These are phyloP conservation scores for Pseudorectes ferrugineus DNA, from an alignment of 2,113 vertebrate species.

Conservation along the genomic window DNA sequence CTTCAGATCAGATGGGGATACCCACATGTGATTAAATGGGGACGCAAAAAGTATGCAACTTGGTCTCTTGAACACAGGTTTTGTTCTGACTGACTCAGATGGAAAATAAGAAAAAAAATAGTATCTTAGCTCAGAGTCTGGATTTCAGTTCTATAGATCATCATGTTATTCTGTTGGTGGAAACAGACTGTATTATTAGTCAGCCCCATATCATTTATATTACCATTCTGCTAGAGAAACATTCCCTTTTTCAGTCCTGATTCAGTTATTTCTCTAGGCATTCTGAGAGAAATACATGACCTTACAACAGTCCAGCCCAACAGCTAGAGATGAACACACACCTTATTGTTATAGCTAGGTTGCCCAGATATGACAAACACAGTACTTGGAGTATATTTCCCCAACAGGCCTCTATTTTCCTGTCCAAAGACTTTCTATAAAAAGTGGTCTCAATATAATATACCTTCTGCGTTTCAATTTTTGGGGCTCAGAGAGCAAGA, in stretches of 20 bases:
- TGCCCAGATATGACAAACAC: neutral
- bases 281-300: neutral
- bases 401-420: neutral
- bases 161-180: slow-evolving; percentile 28
- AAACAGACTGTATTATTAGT: slow-evolving; percentile 49
- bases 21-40: neutral
- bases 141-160: neutral
- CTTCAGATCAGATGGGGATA: neutral
- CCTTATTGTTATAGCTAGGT: neutral
- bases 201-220: neutral
- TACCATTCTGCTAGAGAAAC: slow-evolving; percentile 17
- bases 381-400: neutral
- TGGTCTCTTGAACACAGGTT: neutral
- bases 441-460: neutral
- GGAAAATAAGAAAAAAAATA: slow-evolving; percentile 15
- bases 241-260: neutral
- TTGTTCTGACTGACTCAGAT: slow-evolving; percentile 19
- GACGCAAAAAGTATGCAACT: neutral
- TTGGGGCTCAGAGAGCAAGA: neutral
- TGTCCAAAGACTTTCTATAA: neutral
- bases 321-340: neutral
- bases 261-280: neutral
- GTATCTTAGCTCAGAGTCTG: slow-evolving; percentile 10
- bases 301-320: neutral
- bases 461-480: neutral